Conservation (phyloP, 2,797 vertebrate genomes). For the Pygocentrus nattereri region DNA sequence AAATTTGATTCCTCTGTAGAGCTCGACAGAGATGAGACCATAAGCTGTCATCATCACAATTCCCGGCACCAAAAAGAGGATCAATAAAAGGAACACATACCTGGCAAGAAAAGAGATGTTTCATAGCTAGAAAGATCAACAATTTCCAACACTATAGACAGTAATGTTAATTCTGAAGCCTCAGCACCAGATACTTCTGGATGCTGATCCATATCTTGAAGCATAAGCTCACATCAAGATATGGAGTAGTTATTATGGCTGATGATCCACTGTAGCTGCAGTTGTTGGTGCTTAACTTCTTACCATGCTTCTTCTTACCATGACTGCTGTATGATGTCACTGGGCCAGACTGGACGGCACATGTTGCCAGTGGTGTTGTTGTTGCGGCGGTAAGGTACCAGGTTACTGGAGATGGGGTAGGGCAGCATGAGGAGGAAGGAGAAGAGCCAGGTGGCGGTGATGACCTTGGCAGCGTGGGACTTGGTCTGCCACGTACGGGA, state of each 20-base stretch:
- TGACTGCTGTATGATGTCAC: slow-evolving; percentile 86
- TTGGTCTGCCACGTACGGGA: slow-evolving; percentile 98
- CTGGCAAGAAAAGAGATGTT: slow-evolving; percentile 69
- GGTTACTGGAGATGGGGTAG: slow-evolving; percentile 91
- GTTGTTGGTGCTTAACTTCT: no score
- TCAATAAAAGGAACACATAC: slow-evolving; percentile 91
- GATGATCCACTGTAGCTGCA: no score
- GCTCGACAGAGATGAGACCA: slow-evolving; percentile 93
- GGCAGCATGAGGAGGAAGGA: slow-evolving; percentile 94
- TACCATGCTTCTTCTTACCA: slow-evolving; percentile 82
- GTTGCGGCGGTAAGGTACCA: slow-evolving; percentile 88
- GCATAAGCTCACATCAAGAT: no score
- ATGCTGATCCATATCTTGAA: no score
- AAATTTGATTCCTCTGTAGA: slow-evolving; percentile 93
- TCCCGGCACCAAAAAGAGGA: slow-evolving; percentile 94
- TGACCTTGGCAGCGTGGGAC: slow-evolving; percentile 94
- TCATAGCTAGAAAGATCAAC: slow-evolving; percentile 17
- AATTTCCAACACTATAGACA: background rate
- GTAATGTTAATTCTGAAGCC: slow-evolving; percentile 25
- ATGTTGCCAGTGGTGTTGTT: slow-evolving; percentile 93
- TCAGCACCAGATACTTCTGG: background rate
- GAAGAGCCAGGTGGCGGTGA: slow-evolving; percentile 89
- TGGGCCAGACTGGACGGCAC: slow-evolving; percentile 93
- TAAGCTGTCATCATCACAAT: slow-evolving; percentile 95
- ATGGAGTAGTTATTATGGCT: no score